Evolutionary conservation across 2,888 invertebrate species (phyloP).

Genomic region (Trilocha varians): DNA sequence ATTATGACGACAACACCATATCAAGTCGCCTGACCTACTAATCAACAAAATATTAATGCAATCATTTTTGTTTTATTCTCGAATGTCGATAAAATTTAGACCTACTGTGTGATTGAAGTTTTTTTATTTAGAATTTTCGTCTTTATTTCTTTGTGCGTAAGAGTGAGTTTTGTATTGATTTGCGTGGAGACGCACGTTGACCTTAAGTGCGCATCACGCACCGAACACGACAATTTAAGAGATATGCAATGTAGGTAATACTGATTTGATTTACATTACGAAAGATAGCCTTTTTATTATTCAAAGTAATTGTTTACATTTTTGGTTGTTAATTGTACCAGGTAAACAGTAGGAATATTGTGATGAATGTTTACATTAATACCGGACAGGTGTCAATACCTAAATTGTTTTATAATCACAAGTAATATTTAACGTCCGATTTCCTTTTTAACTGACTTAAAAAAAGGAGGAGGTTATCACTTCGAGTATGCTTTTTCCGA

Average conservation of each 20-base stretch:
- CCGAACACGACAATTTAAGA: conserved; percentile 11
- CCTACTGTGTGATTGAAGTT: background rate
- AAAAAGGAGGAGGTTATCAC: no score
- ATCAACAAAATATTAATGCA: background rate
- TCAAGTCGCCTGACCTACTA: background rate
- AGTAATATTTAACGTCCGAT: no score
- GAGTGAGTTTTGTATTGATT: background rate
- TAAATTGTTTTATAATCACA: no score
- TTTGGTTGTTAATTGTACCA: no score
- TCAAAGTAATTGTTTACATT: no score
- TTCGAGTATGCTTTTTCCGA: no score
- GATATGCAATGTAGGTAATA: background rate
- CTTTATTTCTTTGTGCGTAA: background rate
- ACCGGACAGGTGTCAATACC: no score
- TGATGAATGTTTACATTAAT: no score
- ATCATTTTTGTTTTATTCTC: background rate
- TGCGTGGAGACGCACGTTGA: conserved; percentile 11
- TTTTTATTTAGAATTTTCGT: background rate
- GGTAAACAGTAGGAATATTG: no score
- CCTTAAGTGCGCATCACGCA: conserved; percentile 22
- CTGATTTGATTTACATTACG: background rate
- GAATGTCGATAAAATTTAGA: no score
- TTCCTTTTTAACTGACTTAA: no score
- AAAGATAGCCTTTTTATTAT: no score
- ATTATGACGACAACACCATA: background rate